Base-by-base conservation (phyloP, 2,113 vertebrate species). In the Carlito syrichta region DNA sequence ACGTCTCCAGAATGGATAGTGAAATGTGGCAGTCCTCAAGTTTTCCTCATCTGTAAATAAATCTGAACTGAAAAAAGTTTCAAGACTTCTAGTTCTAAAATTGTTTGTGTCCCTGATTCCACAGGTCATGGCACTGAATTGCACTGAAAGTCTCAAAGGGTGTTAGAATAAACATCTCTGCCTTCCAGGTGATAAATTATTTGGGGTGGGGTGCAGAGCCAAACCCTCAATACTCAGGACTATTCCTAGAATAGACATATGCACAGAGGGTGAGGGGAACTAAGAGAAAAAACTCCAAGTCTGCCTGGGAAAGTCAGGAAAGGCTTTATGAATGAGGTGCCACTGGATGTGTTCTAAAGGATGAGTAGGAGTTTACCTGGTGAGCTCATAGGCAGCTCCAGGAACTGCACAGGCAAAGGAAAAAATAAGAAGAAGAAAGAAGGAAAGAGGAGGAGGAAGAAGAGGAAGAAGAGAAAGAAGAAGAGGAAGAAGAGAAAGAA, bases 21-120 rank as follows among this genome's bases (percentile, higher is more conserved):
- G 40, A n/a, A 83, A 7, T 32, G 38, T 8, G 32, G 38, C 2
- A 13, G 48, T 19, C 35, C 23, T 74, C 12, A 43, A n/a, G 52
- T 48, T 93, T 93, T 79, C 79, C 69, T 91, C 30, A 91, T 48
- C 8, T 89, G 6, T 93, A 89, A 97, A 96, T 30, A 91, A 92
- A 50, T 91, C 48, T 69, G 52, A 89, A 78, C 43, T 38, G 9
- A 48, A 92, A 86, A 60, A 11, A 27, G 10, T 4, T 76, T 40
- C 43, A 73, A 77, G 20, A 69, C 63, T 43, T 90, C 86, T 40
- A 91, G 6, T 62, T 91, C 71, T 88, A 32, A 86, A 85, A 48
- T 76, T 79, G 89, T 58, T 10, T 69, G 7, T 62, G 25, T 56
- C 45, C 56, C 32, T 23, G 5, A 35, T 60, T 66, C 7, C 25